Percentiles rank a stretch among this genome's conserved stretches.
These are phyloP conservation scores for Pantala flavescens DNA, from an alignment of 1,140 invertebrate genomes.

Conservation along the genomic window DNA sequence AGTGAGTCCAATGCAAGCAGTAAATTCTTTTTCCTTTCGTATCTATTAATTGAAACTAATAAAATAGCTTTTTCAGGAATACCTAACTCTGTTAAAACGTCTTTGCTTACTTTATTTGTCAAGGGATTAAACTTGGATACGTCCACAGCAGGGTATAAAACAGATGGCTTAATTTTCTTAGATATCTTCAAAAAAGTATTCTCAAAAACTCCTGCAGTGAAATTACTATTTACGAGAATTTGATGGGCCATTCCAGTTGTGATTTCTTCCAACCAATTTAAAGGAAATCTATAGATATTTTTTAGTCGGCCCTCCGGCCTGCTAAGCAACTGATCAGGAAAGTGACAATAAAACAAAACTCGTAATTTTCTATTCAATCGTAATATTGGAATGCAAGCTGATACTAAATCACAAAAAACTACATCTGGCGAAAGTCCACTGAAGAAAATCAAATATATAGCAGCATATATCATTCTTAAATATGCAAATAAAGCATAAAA, in stretches of 20 bases:
- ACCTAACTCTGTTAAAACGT: slow-evolving; percentile 29
- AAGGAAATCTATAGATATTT: slow-evolving; percentile 69
- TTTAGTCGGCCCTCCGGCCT: slow-evolving; percentile 55
- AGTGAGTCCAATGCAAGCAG: slow-evolving; percentile 72
- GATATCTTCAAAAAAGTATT: slow-evolving; percentile 66
- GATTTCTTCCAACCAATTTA: slow-evolving; percentile 86
- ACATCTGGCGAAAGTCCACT: slow-evolving; percentile 57
- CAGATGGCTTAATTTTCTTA: slow-evolving; percentile 48
- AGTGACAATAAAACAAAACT: slow-evolving; percentile 95
- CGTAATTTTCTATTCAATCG: slow-evolving; percentile 50
- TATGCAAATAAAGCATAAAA: slow-evolving; percentile 89
- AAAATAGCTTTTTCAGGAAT: slow-evolving; percentile 45
- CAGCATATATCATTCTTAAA: slow-evolving; percentile 80
- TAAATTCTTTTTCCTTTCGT: slow-evolving; percentile 94
- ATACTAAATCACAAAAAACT: slow-evolving; percentile 88
- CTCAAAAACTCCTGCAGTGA: slow-evolving; percentile 74
- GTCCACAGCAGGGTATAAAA: slow-evolving; percentile 92
- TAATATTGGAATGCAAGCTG: slow-evolving; percentile 72
- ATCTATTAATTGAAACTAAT: slow-evolving; percentile 93
- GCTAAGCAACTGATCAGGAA: slow-evolving; percentile 87
- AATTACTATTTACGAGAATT: slow-evolving; percentile 91
- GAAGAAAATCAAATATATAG: slow-evolving; percentile 49
- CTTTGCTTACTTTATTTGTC: slow-evolving; percentile 39
- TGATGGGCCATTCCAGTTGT: slow-evolving; percentile 78
- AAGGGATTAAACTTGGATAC: slow-evolving; percentile 24